Conservation (phyloP, 2,113 vertebrate species). For the Pollachius pollachius region DNA sequence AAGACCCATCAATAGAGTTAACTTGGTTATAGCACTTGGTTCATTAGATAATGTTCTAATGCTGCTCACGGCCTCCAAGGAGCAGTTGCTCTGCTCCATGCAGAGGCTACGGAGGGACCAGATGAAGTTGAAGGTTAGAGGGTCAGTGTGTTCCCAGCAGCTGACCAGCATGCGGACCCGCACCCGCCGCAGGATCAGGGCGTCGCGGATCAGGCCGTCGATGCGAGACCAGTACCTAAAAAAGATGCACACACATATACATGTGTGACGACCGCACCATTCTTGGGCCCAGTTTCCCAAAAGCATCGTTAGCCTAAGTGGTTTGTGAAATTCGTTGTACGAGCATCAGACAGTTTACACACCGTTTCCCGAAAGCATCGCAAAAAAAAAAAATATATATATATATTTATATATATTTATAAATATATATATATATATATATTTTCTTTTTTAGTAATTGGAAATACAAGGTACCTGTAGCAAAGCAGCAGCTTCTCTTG, state of each 20-base stretch:
- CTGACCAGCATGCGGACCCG: conserved; percentile 89
- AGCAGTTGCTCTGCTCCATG: conserved; percentile 86
- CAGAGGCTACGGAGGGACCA: conserved; percentile 94
- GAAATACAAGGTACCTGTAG: too few species aligned
- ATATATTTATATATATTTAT: too few species aligned
- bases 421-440: too few species aligned
- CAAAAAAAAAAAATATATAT: too few species aligned
- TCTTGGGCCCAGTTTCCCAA: not conserved
- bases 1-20: not conserved
- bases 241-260: conserved; percentile 6
- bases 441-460: too few species aligned
- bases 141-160: conserved; percentile 88
- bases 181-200: conserved; percentile 84
- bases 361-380: too few species aligned
- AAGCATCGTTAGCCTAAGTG: too few species aligned
- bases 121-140: conserved; percentile 90
- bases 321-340: too few species aligned
- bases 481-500: too few species aligned
- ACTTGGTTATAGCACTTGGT: not conserved
- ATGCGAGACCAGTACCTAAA: conserved; percentile 92
- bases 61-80: conserved; percentile 88
- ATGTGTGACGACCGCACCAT: not conserved
- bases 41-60: not conserved
- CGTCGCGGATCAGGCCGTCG: conserved; percentile 89
- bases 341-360: too few species aligned